Base-by-base conservation (phyloP, 2,113 vertebrate genomes). In the Zingel zingel region DNA sequence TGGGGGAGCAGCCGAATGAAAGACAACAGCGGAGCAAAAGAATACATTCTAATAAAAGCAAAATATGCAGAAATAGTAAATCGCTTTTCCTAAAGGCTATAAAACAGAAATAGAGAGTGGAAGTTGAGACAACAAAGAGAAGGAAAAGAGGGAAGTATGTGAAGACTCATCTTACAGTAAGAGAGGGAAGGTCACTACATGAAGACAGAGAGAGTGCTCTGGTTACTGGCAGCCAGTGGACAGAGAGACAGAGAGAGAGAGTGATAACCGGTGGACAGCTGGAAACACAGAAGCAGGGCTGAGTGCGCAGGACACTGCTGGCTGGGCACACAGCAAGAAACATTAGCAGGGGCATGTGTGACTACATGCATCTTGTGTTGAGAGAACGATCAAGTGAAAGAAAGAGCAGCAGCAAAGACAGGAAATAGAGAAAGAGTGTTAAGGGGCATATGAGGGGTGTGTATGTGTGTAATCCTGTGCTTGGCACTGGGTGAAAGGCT, bases 231-330 rank as follows among this genome's bases (percentile, higher is more conserved):
- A 68, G 77, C 79, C 65, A 71, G 81, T 72, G 82, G 82, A 79
- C 77, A 81, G 25, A 65, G 63, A 72, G 72, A 86, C 54, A 47
- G 82, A 70, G 51, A 47, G 82, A 70, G 51, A 64, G 84, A 68
- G 77, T 81, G 84, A 88, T 72, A 67, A 88, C 86, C 81, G 2
- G 63, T 73, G 72, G 90, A 81, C 88, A 92, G 91, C 91, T 89
- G 90, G 81, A 69, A 76, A 84, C 84, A 81, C 66, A 50, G 74
- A n/a, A 27, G 84, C 77, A 30, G 75, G 58, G 77, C 73, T 6
- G 62, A 58, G 57, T 21, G 50, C 19, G 33, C 61, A 19, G 77
- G 73, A 73, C 67, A 56, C 66, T 23, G 47, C 48, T 15, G 57
- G 54, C 53, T 43, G 84, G 84, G 79, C 86, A 68, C 78, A 58